These are phyloP conservation scores for Clistopyga incitator DNA, from an alignment of 2,888 invertebrate species.

Conservation along the genomic window DNA sequence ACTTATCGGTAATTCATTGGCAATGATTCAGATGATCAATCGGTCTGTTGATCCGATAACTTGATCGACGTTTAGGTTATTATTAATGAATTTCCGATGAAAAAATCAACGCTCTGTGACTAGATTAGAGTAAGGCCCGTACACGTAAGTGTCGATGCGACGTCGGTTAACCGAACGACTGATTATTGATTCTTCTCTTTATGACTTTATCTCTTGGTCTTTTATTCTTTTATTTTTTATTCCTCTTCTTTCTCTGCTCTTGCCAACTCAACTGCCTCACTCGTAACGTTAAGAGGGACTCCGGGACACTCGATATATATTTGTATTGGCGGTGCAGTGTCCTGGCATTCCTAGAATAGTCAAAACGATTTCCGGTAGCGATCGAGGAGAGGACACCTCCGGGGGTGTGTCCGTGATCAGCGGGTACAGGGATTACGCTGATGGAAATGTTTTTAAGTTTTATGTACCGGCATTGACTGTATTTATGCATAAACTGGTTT, in stretches of 20 bases:
- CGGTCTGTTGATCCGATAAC: too few species aligned
- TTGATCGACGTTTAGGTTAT: not conserved
- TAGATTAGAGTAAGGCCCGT: conserved; percentile 20
- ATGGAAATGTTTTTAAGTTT: conserved; percentile 5
- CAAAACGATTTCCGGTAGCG: conserved; percentile 54
- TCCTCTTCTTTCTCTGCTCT: conserved; percentile 72
- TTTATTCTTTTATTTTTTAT: conserved; percentile 23
- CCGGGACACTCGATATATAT: conserved; percentile 55
- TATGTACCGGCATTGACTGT: too few species aligned
- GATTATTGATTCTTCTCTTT: conserved; percentile 73
- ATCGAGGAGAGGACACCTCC: conserved; percentile 33
- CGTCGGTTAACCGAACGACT: conserved; percentile 77
- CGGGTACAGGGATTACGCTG: conserved; percentile 41
- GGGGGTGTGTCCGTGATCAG: conserved; percentile 32
- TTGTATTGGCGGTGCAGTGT: conserved; percentile 45
- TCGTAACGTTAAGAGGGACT: conserved; percentile 79
- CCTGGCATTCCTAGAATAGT: conserved; percentile 60
- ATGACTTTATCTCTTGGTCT: not conserved
- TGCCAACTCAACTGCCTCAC: conserved; percentile 84
- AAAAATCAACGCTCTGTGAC: not conserved
- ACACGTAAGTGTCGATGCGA: conserved; percentile 48
- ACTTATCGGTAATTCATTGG: not conserved
- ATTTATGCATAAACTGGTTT: too few species aligned
- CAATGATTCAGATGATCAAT: not conserved
- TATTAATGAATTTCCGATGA: not conserved